Conservation (phyloP, 2,888 invertebrate species). For the Hypolimnas misippus region DNA sequence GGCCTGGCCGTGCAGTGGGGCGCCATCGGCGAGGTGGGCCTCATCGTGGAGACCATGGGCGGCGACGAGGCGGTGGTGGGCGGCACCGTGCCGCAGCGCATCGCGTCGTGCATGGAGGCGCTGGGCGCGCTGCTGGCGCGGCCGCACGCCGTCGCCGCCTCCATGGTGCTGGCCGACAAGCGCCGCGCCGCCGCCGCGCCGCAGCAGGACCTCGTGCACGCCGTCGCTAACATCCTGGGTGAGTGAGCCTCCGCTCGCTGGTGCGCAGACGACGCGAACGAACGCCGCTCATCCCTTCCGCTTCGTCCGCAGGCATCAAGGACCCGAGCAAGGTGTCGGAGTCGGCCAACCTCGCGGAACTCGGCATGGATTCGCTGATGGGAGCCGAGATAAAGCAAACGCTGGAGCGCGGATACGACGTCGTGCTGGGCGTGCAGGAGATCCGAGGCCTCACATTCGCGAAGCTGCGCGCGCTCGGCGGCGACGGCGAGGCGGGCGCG, state of each 20-base stretch:
- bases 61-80: constrained; percentile 96
- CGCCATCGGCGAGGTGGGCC: constrained; percentile 98
- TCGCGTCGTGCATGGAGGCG: constrained; percentile 95
- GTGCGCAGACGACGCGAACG: constrained; percentile 89
- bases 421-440: constrained; percentile 95
- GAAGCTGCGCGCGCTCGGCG: constrained; percentile 86
- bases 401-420: constrained; percentile 95
- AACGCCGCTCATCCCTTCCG: constrained; percentile 56
- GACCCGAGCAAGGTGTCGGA: constrained; percentile 91
- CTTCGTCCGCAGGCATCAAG: constrained; percentile 87
- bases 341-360: constrained; percentile 92
- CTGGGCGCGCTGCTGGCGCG: constrained; percentile 96
- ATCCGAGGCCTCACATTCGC: constrained; percentile 93
- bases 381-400: constrained; percentile 99
- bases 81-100: constrained; percentile 97
- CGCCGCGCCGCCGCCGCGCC: constrained; percentile 85
- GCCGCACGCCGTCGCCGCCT: constrained; percentile 91
- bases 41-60: constrained; percentile 95
- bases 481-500: constrained; percentile 50
- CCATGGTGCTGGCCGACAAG: constrained; percentile 95
- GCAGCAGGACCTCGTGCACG: constrained; percentile 85
- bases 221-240: constrained; percentile 95
- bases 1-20: constrained; percentile 98
- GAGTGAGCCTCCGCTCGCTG: constrained; percentile 25
- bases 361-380: constrained; percentile 99